Base-by-base conservation (phyloP, 1,140 invertebrate genomes). In the Drosophila bifasciata region DNA sequence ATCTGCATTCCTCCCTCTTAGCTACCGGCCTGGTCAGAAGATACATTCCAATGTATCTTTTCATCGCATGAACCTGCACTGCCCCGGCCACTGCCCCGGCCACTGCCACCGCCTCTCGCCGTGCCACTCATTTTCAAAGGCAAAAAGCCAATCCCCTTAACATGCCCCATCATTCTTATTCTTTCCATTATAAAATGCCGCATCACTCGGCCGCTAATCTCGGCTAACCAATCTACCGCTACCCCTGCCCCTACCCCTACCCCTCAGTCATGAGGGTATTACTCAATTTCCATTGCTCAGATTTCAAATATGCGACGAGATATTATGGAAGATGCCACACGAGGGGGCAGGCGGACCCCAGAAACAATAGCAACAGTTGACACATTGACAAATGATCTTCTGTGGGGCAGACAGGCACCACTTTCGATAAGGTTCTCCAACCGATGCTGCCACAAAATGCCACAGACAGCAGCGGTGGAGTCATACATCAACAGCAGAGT, bases 261-360 rank as follows among this genome's bases (percentile, higher is more conserved):
- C 25, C 7, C 17, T 13, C 13, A 36, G 57, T 68, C 48, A 51
- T 17, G 43, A 60, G 76, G 66, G 75, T 84, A 81, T 85, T 86
- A 81, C 80, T 86, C 81, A 86, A 85, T 85, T 81, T 81, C 77
- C 68, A 74, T 68, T 86, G 76, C 73, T 86, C 81, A 69, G 59
- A 85, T 86, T 85, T 76, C 73, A 53, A 58, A 55, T 53, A 53
- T 55, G 56, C 57, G 53, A 66, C 36, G 40, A 46, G 52, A 43
- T 40, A 46, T 46, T 60, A 23, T 46, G 21, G 63, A 77, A 62
- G 76, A 86, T 86, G 80, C 81, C 76, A 86, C 76, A 73, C 72
- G 67, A 63, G 36, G 69, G 67, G 73, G 66, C 64, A 69, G 70
- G 61, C 57, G 59, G 62, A 50, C 76, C 64, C 46, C 32, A 36